phyloP scores from a whole-genome alignment of 2,888 invertebrate genomes.

The Ypsolopha scabrella region DNA sequence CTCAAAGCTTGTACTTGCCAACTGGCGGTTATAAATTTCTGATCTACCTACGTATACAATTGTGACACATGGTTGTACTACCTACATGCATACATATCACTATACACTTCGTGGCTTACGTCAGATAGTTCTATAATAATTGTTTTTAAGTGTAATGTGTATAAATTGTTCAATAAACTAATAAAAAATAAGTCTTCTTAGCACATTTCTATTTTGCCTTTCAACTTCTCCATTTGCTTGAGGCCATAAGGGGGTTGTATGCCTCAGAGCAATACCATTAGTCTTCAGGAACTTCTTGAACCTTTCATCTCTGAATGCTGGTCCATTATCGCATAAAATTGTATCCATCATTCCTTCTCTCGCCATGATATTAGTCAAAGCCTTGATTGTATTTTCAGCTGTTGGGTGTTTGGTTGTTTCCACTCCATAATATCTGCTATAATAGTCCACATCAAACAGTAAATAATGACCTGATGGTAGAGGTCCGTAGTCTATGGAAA shows the following conservation, averaged over 20 bases:
- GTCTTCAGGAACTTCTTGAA: slow-evolving; percentile 5
- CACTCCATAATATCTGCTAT: slow-evolving; percentile 8
- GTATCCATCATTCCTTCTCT: slow-evolving; percentile 5
- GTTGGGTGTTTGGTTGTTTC: slow-evolving; percentile 5
- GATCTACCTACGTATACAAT: too few relatives aligned
- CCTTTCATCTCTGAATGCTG: slow-evolving; percentile 5
- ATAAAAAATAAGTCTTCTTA: too few relatives aligned
- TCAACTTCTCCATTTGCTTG: slow-evolving; percentile 9
- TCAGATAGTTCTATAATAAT: too few relatives aligned
- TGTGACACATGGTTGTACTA: too few relatives aligned
- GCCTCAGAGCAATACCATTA: slow-evolving; percentile 3
- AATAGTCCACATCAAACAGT: slow-evolving; percentile 7
- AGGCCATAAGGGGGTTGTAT: slow-evolving; percentile 7
- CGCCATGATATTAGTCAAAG: slow-evolving; percentile 1
- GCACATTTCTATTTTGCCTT: slow-evolving; percentile 6
- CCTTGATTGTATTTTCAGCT: slow-evolving; percentile 6
- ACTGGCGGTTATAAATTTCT: too few relatives aligned
- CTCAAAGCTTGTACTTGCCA: too few relatives aligned
- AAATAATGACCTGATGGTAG: slow-evolving; percentile 8
- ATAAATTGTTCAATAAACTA: too few relatives aligned
- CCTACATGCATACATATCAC: too few relatives aligned
- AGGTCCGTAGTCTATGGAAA: slow-evolving; percentile 9
- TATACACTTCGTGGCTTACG: too few relatives aligned
- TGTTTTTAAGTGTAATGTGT: too few relatives aligned
- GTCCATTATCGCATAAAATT: slow-evolving; percentile 8